Base-by-base conservation (phyloP, 2,113 vertebrate species). In the Oophaga pumilio region DNA sequence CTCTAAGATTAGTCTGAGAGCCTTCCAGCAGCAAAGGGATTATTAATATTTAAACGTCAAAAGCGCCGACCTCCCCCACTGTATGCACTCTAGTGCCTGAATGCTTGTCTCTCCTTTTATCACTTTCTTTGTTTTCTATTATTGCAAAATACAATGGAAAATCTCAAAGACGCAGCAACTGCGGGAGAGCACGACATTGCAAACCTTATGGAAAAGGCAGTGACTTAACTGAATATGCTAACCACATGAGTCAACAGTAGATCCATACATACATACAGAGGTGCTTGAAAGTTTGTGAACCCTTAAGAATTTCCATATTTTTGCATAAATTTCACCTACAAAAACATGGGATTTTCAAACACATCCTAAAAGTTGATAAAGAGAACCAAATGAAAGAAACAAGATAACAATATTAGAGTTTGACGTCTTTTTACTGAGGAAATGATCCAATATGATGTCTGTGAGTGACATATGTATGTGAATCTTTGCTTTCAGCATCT, bases 41-140 rank as follows among this genome's bases (percentile, higher is more conserved):
- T 64, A 86, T 86, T 78, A 86, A 80, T 80, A 87, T 87, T 87
- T 87, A 59, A 87, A 56, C 26, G 62, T 87, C 60, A 76, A 24
- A 80, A 57, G 77, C 52, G 57, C 73, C 59, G n/a, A 85, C 84
- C 53, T 76, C n/a, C 56, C 53, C 68, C 84, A 82, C 80, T 82
- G 80, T 52, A 66, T 50, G 60, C 33, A 49, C 60, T 14, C 60
- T 10, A 50, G 28, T 66, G 33, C 43, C 11, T 71, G 52, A 20
- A 68, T 69, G 60, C 24, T 20, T 71, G 62, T 71, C 18, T 84
- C 20, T 26, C 22, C 69, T 57, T 71, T 15, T 84, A 56, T 71
- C n/a, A 71, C 50, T 56, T 56, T 50, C 14, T 71, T 71, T 71
- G 76, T 77, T 77, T 77, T 77, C 22, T 24, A 56, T 77, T 56